Conservation (phyloP, 2,797 vertebrate species). For the Acanthopagrus latus region DNA sequence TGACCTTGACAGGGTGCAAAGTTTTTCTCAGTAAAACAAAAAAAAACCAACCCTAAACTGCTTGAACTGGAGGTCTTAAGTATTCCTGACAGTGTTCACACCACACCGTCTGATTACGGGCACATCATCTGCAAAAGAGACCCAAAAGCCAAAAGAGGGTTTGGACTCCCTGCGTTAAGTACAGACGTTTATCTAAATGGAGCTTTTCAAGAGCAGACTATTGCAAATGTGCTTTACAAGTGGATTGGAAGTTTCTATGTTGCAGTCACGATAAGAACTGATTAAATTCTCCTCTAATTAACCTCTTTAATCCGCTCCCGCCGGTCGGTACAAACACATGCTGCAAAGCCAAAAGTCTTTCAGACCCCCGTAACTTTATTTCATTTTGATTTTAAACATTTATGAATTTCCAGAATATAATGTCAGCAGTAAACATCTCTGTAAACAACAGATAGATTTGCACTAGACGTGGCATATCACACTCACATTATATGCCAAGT, state of each 20-base stretch:
- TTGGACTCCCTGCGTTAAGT: neutral
- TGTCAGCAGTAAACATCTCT: too few species aligned
- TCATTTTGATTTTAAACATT: neutral
- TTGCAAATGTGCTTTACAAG: neutral
- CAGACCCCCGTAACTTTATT: neutral
- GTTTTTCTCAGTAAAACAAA: conserved; percentile 33
- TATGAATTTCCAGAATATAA: neutral
- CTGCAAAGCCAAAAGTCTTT: neutral
- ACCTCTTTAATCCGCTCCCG: neutral
- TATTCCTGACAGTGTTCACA: conserved; percentile 35
- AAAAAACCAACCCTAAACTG: conserved; percentile 29
- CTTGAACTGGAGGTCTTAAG: conserved; percentile 16
- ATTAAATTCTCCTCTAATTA: neutral
- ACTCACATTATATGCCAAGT: too few species aligned
- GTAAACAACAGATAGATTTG: too few species aligned
- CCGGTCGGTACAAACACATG: neutral
- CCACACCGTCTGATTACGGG: conserved; percentile 30
- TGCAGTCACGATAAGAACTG: neutral
- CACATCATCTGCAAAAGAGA: conserved; percentile 4
- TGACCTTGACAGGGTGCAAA: conserved; percentile 54
- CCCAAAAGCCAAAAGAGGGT: conserved; percentile 15
- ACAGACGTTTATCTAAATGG: neutral
- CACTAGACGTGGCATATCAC: too few species aligned
- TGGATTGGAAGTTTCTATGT: neutral
- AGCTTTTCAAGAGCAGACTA: neutral